Evolutionary conservation across 92 coral and sea anemone genomes (phyloP), one percentile per base, ranked within the genome.

Genomic region (Heliopora coerulea): DNA sequence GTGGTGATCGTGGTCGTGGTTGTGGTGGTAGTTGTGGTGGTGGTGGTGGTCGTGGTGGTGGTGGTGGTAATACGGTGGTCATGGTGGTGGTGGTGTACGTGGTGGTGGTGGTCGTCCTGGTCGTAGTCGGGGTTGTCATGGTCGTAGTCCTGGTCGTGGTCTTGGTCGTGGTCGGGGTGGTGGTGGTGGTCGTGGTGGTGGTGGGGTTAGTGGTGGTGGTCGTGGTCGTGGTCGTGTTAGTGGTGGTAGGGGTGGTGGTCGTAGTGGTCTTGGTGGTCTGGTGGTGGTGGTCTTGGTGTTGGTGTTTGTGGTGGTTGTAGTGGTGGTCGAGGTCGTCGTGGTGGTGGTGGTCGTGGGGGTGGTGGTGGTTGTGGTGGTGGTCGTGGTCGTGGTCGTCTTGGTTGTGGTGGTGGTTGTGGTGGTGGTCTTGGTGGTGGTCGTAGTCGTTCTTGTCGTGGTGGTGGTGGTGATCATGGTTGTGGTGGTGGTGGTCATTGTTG

Each of bases 321-420:
- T 52, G 27, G 18, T 52, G 8, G 58, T 52, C 5, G 58, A 4
- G 58, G 58, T 24, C 5, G 58, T 52, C 3, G 58, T 24, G 27
- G 58, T 52, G 18, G 58, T 24, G 27, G 58, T 52, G 18, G 58
- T 24, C 8, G 58, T 24, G 27, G 58, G 3, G 18, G 58, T 24
- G 58, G 58, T 24, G 18, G 58, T 52, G 18, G 58, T 52, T 3
- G 58, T 52, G 8, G 58, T 52, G 23, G 58, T 52, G 58, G 18
- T 52, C 58, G 58, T 52, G 18, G 58, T 52, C 8, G 58, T 52
- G 18, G 58, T 52, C 8, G 58, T 52, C 5, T 5, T 52, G 23
- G 58, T 52, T 3, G 58, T 52, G 23, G 18, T 52, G 8, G 58
- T 52, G 7, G 58, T 52, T 3, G 58, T 52, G 18, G 58, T 52